Evolutionary conservation across 2,888 invertebrate genomes (phyloP).

Genomic region (Cerastis rubricosa): DNA sequence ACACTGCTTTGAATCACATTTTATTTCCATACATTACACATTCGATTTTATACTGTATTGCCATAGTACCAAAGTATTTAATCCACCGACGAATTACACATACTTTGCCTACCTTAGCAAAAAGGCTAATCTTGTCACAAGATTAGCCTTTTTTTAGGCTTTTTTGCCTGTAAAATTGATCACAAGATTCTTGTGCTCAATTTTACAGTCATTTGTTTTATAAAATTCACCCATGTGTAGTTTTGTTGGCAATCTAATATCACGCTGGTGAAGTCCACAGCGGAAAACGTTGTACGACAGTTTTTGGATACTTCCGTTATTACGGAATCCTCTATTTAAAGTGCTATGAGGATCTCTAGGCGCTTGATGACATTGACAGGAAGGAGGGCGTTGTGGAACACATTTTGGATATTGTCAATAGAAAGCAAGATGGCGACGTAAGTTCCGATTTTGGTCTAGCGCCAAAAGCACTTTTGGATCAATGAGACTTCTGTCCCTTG

Average conservation of each 20-base stretch:
- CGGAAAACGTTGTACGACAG: no score
- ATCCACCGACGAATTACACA: not conserved
- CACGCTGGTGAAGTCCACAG: not conserved
- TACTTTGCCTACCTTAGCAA: not conserved
- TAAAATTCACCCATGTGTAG: not conserved
- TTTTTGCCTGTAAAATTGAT: no score
- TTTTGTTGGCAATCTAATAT: not conserved
- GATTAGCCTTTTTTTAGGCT: no score
- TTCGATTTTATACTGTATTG: not conserved
- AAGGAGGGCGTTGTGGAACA: not conserved
- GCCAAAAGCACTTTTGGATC: not conserved
- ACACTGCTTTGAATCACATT: not conserved
- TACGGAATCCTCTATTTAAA: not conserved
- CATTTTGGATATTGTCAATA: not conserved
- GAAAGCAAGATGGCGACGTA: not conserved
- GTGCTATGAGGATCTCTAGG: not conserved
- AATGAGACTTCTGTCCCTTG: conserved; percentile 40
- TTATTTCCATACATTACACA: not conserved
- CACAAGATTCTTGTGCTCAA: no score
- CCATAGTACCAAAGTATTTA: not conserved
- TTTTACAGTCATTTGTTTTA: not conserved
- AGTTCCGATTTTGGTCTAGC: not conserved
- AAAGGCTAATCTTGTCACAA: not conserved
- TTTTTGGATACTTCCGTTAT: not conserved
- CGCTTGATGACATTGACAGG: not conserved